Evolutionary conservation across 2,888 invertebrate species (phyloP), one percentile per base, ranked within the genome.

Genomic region (Aplocera efformata): DNA sequence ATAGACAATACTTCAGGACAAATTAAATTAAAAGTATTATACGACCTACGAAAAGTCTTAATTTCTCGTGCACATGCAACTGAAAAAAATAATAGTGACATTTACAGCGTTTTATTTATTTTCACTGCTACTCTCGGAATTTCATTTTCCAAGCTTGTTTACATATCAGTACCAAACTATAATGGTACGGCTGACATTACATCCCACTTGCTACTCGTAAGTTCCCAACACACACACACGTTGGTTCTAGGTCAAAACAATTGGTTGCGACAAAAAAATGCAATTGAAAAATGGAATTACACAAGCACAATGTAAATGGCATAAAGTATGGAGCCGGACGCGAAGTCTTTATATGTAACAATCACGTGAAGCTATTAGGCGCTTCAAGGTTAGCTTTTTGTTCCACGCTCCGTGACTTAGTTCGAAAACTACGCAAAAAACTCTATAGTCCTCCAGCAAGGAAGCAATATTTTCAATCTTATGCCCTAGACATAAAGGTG

Each of bases 351-450:
- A 74, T 71, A 67, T 72, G 72, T 75, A 75, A 69, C 69, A 69
- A 72, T 73, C 71, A 72, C 73, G 72, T 72, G 72, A 70, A 58
- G 63, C 58, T 67, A 72, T 75, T 72, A 73, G 72, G 59, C 60
- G 58, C 53, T 62, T 60, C 80, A 83, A 85, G 83, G 84, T 61
- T 73, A 67, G 55, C 65, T 83, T 84, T 83, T 84, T 84, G 80
- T 73, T 42, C 48, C 51, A 44, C 54, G 56, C 67, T 58, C 66
- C 76, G 67, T 84, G 79, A 83, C 82, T 83, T 76, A 82, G 62
- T 51, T 48, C 40, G 21, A 40, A 23, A 33, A 22, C 35, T 30
- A 23, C 24, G 39, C 36, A 40, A 45, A 45, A 45, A 40, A 35
- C n/a, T 11, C 30, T 28, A 10, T 11, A 25, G 23, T 32, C 21